Evolutionary conservation across 2,797 vertebrate species (phyloP).

Genomic region (Crax fasciolata): DNA sequence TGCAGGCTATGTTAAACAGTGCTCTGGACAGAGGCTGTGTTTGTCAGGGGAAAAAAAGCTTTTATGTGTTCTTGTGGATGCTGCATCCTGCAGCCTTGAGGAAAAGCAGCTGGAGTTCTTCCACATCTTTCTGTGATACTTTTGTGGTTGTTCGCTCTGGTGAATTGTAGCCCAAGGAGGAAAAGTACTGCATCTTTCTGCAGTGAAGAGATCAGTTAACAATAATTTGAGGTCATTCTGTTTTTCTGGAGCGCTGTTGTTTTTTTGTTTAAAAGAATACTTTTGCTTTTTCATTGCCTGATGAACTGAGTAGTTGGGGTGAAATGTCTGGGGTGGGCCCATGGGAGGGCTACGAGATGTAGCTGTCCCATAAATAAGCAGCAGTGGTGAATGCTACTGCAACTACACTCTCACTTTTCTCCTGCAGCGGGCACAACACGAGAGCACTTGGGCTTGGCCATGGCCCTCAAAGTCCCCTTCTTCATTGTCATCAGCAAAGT

Average conservation of each 20-base stretch:
- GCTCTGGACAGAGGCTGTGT: neutral
- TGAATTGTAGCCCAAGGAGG: neutral
- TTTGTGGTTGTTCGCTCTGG: neutral
- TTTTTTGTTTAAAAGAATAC: neutral
- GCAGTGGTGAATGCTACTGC: neutral
- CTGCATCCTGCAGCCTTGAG: neutral
- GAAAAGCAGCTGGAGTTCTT: conserved; percentile 20
- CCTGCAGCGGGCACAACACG: conserved; percentile 93
- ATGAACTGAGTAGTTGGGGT: neutral
- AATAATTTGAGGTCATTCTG: neutral
- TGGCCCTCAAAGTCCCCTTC: conserved; percentile 97
- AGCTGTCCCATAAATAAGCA: neutral
- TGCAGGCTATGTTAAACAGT: neutral
- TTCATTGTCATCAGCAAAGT: conserved; percentile 97
- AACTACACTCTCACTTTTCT: conserved; percentile 33
- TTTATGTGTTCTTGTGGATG: neutral
- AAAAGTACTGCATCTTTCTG: conserved; percentile 4
- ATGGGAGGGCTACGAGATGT: neutral
- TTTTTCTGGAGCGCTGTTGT: conserved; percentile 10
- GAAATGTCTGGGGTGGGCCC: neutral
- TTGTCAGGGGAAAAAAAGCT: neutral
- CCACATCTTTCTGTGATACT: neutral
- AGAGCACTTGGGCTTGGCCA: conserved; percentile 95
- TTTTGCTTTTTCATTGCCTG: neutral
- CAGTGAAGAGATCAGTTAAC: neutral